Base-by-base conservation (phyloP, 2,888 invertebrate genomes). In the Drosophila multiciliata region DNA sequence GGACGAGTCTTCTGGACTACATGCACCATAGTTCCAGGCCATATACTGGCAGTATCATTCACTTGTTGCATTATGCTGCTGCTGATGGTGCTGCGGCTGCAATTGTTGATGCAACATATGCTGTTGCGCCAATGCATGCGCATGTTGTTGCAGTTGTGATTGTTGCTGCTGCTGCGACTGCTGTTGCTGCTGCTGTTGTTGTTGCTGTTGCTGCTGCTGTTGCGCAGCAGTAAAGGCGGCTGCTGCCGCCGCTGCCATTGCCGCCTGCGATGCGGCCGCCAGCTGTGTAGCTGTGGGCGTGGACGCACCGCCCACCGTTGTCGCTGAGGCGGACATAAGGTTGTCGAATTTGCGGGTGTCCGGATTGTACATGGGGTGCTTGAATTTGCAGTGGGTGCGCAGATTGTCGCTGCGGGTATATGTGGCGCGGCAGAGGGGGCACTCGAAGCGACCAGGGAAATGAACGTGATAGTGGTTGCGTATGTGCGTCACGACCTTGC, bases 391-490 rank as follows among this genome's bases (percentile, higher is more conserved):
- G 95, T 97, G 97, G 93, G 97, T 97, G 93, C 97, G 96, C 94
- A 97, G 96, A 94, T 97, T 97, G 95, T 97, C 97, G 94, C 97
- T 97, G 94, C 97, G 96, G 93, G 97, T 97, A 95, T 97, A 97
- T 91, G 97, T 97, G 93, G 97, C 97, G 94, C 96, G 96, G 94
- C 97, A 97, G 93, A 97, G 95, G 93, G 97, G 97, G 94, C 97
- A 97, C 95, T 97, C 97, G 95, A 97, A 97, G 93, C 97, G 96
- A 92, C 97, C 97, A 93, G 97, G 97, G 95, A 97, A 97, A 95
- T 97, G 97, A 94, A 97, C 97, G 95, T 97, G 97, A 95, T 97
- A 97, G 95, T 97, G 97, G 95, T 97, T 97, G 93, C 97, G 96
- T 95, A 97, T 97, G 95, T 97, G 97, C 94, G 97, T 97, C 94